phyloP scores from a whole-genome alignment of 2,888 invertebrate genomes.

The Nymphalis polychloros region DNA sequence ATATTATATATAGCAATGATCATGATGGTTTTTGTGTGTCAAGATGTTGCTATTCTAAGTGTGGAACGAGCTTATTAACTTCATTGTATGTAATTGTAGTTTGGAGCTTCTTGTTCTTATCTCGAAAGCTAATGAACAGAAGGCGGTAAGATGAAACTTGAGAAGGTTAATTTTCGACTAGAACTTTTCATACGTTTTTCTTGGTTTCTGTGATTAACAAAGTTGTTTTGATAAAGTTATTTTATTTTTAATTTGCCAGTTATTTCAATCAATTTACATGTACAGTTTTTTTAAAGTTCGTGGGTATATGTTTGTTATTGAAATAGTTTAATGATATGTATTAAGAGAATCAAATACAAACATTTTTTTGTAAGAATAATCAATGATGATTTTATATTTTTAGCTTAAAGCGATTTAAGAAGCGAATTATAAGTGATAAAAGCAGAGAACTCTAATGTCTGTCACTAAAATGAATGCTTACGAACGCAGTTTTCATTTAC shows the following conservation, averaged over 20 bases:
- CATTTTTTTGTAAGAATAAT: too few relatives aligned
- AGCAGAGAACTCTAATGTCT: background rate
- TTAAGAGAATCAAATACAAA: too few relatives aligned
- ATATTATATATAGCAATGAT: background rate
- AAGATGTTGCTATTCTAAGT: conserved; percentile 30
- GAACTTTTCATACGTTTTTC: conserved; percentile 27
- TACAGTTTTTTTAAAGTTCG: too few relatives aligned
- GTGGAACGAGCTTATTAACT: conserved; percentile 33
- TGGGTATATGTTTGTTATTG: too few relatives aligned
- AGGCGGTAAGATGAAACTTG: conserved; percentile 25
- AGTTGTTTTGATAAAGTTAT: background rate
- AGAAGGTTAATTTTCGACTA: conserved; percentile 28
- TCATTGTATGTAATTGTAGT: conserved; percentile 37
- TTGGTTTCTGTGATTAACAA: conserved; percentile 16
- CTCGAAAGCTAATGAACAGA: conserved; percentile 34
- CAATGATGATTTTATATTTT: too few relatives aligned
- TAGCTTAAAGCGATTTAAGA: too few relatives aligned
- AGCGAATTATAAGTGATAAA: background rate
- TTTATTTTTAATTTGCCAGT: background rate
- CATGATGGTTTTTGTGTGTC: background rate
- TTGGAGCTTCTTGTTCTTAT: conserved; percentile 33
- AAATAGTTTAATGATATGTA: too few relatives aligned
- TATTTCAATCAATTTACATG: too few relatives aligned
- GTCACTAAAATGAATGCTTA: conserved; percentile 10
- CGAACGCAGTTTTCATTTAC: conserved; percentile 21